A percentile compares a stretch with the other conserved stretches of the same genome.
phyloP scores from a whole-genome alignment of 2,113 vertebrate genomes.

The Rhodinocichla rosea region DNA sequence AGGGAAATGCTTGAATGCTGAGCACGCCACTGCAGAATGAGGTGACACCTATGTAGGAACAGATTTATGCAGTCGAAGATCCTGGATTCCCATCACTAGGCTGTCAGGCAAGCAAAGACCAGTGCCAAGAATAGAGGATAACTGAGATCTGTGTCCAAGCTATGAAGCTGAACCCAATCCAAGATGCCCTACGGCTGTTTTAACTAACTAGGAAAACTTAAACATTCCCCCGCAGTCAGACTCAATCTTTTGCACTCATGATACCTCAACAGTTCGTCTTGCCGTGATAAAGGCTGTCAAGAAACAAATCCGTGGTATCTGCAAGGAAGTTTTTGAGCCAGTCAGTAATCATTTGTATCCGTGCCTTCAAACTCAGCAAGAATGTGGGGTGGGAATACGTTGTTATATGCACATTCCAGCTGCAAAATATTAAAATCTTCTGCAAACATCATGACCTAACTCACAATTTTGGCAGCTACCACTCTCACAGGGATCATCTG shows the following conservation, averaged over 20 bases:
- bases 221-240: conserved; percentile 7
- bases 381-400: neutral
- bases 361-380: neutral
- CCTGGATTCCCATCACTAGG: neutral
- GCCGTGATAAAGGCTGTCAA: conserved; percentile 34
- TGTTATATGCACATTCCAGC: neutral
- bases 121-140: conserved; percentile 18
- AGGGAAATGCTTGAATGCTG: neutral
- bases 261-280: neutral
- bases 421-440: conserved; percentile 51
- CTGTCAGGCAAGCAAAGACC: conserved; percentile 22
- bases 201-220: conserved; percentile 30
- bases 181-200: conserved; percentile 44
- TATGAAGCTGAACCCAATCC: conserved; percentile 3
- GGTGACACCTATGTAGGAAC: conserved; percentile 5
- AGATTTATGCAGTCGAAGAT: neutral
- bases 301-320: neutral
- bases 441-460: conserved; percentile 6
- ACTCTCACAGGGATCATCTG: neutral
- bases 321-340: conserved; percentile 15
- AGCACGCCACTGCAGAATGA: neutral
- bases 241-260: neutral
- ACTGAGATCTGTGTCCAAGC: conserved; percentile 21
- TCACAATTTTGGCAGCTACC: conserved; percentile 39
- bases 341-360: conserved; percentile 6